Conservation (phyloP, 2,113 vertebrate species). For the Pao palembangensis region DNA sequence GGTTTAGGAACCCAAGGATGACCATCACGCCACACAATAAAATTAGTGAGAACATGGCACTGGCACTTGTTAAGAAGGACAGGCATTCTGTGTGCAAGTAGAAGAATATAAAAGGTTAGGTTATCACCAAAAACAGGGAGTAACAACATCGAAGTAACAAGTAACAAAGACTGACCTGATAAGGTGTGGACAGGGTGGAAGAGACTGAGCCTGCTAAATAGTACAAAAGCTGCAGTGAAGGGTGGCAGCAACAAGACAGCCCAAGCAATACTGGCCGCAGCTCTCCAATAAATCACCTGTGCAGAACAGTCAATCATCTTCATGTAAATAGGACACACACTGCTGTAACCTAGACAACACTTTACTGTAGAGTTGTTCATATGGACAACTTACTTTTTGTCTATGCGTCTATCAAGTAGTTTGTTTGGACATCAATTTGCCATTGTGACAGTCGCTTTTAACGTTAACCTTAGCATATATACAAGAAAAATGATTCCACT, state of each 20-base stretch:
- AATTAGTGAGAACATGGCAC: slow-evolving; percentile 80
- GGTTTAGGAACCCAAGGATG: slow-evolving; percentile 83
- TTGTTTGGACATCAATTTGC: no score
- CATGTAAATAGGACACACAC: background rate
- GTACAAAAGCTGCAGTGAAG: slow-evolving; percentile 77
- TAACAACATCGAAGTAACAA: background rate
- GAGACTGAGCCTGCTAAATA: slow-evolving; percentile 79
- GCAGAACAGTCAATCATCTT: slow-evolving; percentile 7
- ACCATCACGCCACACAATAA: slow-evolving; percentile 80
- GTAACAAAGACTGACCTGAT: slow-evolving; percentile 71
- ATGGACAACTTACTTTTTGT: background rate
- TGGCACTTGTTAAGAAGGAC: slow-evolving; percentile 76
- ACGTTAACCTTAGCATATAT: no score
- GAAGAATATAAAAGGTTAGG: background rate
- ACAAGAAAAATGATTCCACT: no score
- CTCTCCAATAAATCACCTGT: slow-evolving; percentile 91
- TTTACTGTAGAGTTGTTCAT: background rate
- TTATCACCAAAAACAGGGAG: background rate
- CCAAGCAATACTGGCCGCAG: slow-evolving; percentile 82
- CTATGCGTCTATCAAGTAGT: no score
- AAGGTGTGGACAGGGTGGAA: slow-evolving; percentile 85
- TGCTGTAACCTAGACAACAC: no score
- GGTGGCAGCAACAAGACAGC: slow-evolving; percentile 83
- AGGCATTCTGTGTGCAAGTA: slow-evolving; percentile 76
- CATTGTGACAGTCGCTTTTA: no score